Conservation (phyloP, 2,888 invertebrate genomes). For the Carcina quercana region DNA sequence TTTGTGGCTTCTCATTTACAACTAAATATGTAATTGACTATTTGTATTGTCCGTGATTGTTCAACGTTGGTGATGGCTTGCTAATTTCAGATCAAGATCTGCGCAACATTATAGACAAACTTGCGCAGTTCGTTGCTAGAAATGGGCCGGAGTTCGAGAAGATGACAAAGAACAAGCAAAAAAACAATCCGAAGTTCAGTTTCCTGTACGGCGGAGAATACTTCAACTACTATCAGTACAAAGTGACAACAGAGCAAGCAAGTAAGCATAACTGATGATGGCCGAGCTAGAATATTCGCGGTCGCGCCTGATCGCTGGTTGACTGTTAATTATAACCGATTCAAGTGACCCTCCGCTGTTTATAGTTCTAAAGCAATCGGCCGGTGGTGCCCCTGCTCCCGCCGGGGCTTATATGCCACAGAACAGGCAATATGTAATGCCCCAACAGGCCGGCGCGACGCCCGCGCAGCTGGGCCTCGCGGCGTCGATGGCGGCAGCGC, state of each 20-base stretch:
- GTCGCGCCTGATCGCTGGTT: constrained; percentile 52
- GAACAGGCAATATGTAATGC: constrained; percentile 75
- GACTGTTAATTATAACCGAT: constrained; percentile 59
- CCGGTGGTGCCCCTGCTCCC: constrained; percentile 68
- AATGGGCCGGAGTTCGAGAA: constrained; percentile 99
- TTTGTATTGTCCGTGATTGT: too few species aligned
- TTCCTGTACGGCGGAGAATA: constrained; percentile 97
- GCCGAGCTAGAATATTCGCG: constrained; percentile 45
- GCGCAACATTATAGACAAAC: constrained; percentile 97
- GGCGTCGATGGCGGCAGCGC: constrained; percentile 67
- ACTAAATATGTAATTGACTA: background rate
- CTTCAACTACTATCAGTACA: constrained; percentile 97
- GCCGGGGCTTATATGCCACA: constrained; percentile 72
- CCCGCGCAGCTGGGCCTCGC: constrained; percentile 74
- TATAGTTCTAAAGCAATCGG: constrained; percentile 85
- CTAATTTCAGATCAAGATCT: constrained; percentile 86
- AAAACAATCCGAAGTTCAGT: constrained; percentile 97
- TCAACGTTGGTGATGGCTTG: too few species aligned
- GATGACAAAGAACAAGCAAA: constrained; percentile 99
- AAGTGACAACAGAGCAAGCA: constrained; percentile 96
- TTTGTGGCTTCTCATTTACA: constrained; percentile 28
- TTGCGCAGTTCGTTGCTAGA: constrained; percentile 98
- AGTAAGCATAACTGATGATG: constrained; percentile 78
- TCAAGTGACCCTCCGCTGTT: constrained; percentile 74
- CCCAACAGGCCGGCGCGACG: constrained; percentile 71